Conservation (phyloP, 2,888 invertebrate species). For the Lottia scabra region DNA sequence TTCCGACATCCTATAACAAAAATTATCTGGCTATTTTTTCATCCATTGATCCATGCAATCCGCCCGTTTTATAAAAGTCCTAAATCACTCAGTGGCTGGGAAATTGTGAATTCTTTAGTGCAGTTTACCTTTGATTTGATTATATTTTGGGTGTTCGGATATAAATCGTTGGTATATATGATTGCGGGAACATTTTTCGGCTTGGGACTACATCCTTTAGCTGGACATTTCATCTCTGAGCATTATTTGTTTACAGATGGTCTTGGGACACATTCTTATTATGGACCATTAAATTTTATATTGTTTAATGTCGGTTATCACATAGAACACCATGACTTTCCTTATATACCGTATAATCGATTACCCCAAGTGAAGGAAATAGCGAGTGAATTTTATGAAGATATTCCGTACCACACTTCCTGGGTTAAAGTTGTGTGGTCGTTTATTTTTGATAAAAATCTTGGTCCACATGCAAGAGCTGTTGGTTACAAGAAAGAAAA, state of each 20-base stretch:
- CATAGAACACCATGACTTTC: constrained; percentile 69
- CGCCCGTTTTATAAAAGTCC: constrained; percentile 68
- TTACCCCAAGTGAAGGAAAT: constrained; percentile 65
- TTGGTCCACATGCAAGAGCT: constrained; percentile 93
- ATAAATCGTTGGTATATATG: constrained; percentile 61
- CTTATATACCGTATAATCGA: constrained; percentile 66
- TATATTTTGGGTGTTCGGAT: constrained; percentile 55
- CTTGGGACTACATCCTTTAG: constrained; percentile 65
- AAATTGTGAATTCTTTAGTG: constrained; percentile 57
- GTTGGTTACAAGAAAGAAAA: constrained; percentile 54
- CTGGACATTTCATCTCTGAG: constrained; percentile 69
- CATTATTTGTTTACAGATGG: constrained; percentile 65
- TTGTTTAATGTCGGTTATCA: constrained; percentile 69
- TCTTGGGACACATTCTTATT: constrained; percentile 68
- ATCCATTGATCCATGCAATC: constrained; percentile 64
- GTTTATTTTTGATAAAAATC: constrained; percentile 92
- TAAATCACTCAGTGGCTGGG: constrained; percentile 59
- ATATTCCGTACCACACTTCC: constrained; percentile 92
- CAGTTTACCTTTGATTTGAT: constrained; percentile 57
- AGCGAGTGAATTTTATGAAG: constrained; percentile 93
- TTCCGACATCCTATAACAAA: constrained; percentile 66
- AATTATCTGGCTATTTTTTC: constrained; percentile 64
- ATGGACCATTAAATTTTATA: constrained; percentile 68
- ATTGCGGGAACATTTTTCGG: constrained; percentile 61
- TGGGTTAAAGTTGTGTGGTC: constrained; percentile 94